phyloP scores from a whole-genome alignment of 2,113 vertebrate genomes.

The Oreochromis spilurus region DNA sequence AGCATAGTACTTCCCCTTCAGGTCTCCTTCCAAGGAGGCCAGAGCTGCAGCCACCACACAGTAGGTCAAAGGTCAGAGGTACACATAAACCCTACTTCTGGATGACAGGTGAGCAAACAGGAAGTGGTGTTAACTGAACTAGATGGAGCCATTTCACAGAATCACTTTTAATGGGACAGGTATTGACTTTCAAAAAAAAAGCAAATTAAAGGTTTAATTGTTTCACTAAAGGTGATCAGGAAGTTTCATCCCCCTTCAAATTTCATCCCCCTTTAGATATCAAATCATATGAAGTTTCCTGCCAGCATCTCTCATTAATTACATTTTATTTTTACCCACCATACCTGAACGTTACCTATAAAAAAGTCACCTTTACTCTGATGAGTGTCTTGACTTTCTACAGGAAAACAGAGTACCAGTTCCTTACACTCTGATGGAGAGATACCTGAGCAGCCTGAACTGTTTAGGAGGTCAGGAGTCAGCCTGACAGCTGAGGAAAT shows the following conservation, averaged over 20 bases:
- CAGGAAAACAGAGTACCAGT: not conserved
- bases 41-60: constrained; percentile 52
- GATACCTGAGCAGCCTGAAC: not conserved
- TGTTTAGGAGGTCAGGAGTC: not conserved
- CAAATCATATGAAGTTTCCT: not conserved
- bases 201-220: not conserved
- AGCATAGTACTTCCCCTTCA: constrained; percentile 89
- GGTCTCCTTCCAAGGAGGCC: constrained; percentile 80
- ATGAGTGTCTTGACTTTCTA: not conserved
- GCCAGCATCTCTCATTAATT: not conserved
- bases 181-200: not conserved
- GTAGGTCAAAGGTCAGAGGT: not conserved
- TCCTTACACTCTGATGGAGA: not conserved
- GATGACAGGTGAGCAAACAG: not conserved
- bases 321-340: not conserved
- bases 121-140: not conserved
- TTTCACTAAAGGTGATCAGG: not conserved
- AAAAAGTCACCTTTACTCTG: not conserved
- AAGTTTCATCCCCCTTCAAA: not conserved
- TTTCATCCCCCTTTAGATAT: not conserved
- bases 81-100: not conserved
- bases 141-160: not conserved
- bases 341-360: not conserved
- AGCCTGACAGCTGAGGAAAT: not conserved
- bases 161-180: not conserved